Percentiles rank a stretch among this genome's conserved stretches.
phyloP scores from a whole-genome alignment of 2,888 invertebrate species.

The Athripsodes cinereus region DNA sequence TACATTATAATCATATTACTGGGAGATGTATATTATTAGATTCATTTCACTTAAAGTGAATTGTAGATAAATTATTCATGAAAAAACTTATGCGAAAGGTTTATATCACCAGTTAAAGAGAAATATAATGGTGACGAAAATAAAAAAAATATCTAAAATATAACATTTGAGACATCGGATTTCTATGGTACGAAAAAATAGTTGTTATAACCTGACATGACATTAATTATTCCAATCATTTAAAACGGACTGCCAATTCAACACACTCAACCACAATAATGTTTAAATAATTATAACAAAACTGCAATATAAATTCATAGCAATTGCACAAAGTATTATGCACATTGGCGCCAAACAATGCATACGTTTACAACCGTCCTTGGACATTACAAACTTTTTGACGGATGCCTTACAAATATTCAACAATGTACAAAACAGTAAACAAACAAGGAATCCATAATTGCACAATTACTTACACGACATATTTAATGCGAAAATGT shows the following conservation, averaged over 20 bases:
- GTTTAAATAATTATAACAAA: neutral
- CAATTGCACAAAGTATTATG: conserved; percentile 3
- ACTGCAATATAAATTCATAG: neutral
- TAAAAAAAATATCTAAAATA: too few relatives aligned
- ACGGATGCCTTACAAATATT: neutral
- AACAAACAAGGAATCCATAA: neutral
- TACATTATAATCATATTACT: too few relatives aligned
- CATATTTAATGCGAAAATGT: conserved; percentile 10
- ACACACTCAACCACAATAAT: neutral
- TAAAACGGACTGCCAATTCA: neutral
- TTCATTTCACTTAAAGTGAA: too few relatives aligned
- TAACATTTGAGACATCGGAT: too few relatives aligned
- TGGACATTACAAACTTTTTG: conserved; percentile 9
- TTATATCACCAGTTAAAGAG: too few relatives aligned
- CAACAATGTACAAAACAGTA: neutral
- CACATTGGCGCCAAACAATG: conserved; percentile 23
- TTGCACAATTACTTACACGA: conserved; percentile 8
- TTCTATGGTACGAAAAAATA: too few relatives aligned
- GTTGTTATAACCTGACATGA: conserved; percentile 18
- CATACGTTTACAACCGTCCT: conserved; percentile 24
- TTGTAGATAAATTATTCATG: too few relatives aligned
- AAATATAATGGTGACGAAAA: too few relatives aligned
- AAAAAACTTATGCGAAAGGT: too few relatives aligned
- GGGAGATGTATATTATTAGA: too few relatives aligned
- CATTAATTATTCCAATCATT: conserved; percentile 5